Base-by-base conservation (phyloP, 2,888 invertebrate species). In the Nemotelus nigrinus region DNA sequence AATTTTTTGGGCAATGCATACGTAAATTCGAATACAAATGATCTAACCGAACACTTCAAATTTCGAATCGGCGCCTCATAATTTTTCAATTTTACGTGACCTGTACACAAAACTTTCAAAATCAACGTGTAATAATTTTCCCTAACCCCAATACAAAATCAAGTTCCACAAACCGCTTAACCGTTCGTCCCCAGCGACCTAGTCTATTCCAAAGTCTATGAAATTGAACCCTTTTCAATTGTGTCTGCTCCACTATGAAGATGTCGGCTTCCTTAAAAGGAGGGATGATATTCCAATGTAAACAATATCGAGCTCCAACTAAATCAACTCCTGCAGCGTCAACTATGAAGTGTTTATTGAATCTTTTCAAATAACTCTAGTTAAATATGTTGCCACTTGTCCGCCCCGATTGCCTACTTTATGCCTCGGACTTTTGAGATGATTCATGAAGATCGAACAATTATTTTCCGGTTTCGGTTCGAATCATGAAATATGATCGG, bases 351-450 rank as follows among this genome's bases (percentile, higher is more conserved):
- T 53, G 70, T 55, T 55, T 70, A 70, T 70, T 70, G 70, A 70
- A 47, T 70, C 25, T 63, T 25, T 70, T 41, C 43, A 39, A n/a
- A 55, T 70, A 70, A 47, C 41, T 70, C 44, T 53, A 41, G 39
- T 70, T 53, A 47, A 55, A 70, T 70, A 70, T 41, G 70, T 70
- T 70, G 70, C 70, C 70, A 70, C 70, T 70, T 70, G 70, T 70
- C 53, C 70, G 70, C 70, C 70, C 70, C 55, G 55, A 6, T 55
- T 55, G 70, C 50, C 53, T 48, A 53, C 50, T 70, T 43, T 43
- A 70, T 70, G 55, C 43, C 2, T 43, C 44, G 47, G 47, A 63
- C 43, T 10, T 25, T 25, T 10, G 5, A 50, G 7, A 10, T 7
- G 7, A 50, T 50, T 50, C 7, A 50, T 25, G n/a, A 25, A 25